Percentiles rank a stretch among this genome's conserved stretches.
Conservation (phyloP, 1,140 invertebrate genomes). For the Dreissena rostriformis region DNA sequence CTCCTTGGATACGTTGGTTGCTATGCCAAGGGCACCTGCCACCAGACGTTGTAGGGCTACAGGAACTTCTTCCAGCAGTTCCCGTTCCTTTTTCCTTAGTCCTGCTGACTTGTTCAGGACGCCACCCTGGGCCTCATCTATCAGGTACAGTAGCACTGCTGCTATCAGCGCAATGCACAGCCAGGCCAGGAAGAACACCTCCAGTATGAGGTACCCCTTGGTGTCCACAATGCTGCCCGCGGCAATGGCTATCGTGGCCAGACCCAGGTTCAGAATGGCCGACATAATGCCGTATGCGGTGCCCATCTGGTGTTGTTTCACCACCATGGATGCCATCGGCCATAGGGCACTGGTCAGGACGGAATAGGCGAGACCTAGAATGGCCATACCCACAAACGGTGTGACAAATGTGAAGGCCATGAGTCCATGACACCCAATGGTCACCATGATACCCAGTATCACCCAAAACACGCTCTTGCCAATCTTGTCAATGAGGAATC, state of each 20-base stretch:
- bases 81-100: constrained; percentile 51
- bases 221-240: constrained; percentile 94
- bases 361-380: constrained; percentile 95
- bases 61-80: constrained; percentile 67
- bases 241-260: constrained; percentile 93
- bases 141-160: constrained; percentile 88
- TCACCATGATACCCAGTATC: constrained; percentile 89
- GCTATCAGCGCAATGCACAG: constrained; percentile 90
- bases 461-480: constrained; percentile 96
- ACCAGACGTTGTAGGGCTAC: no score
- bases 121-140: constrained; percentile 83
- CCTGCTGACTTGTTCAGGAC: constrained; percentile 86
- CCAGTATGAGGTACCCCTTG: constrained; percentile 93
- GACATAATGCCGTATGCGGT: constrained; percentile 99
- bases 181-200: constrained; percentile 96
- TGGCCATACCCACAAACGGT: constrained; percentile 93
- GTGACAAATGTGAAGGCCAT: constrained; percentile 93
- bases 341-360: constrained; percentile 96
- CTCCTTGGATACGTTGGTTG: constrained; percentile 88
- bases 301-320: constrained; percentile 95
- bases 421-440: constrained; percentile 90
- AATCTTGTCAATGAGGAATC: constrained; percentile 93
- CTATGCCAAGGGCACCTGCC: constrained; percentile 91
- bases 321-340: constrained; percentile 95
- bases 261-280: constrained; percentile 96